A percentile compares a stretch with the other conserved stretches of the same genome.
Evolutionary conservation across 2,797 vertebrate genomes (phyloP).

Genomic region (Tamandua tetradactyla): DNA sequence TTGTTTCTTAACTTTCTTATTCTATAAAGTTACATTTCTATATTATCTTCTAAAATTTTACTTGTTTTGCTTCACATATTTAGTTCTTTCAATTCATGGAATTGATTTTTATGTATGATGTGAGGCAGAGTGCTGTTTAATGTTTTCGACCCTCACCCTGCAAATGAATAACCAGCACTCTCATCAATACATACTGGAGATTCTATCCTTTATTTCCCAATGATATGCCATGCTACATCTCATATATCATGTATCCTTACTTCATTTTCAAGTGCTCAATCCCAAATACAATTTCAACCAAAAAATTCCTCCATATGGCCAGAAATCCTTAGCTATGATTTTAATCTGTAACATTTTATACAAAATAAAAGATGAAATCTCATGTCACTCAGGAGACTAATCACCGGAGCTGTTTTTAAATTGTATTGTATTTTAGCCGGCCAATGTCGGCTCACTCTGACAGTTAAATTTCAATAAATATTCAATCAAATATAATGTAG

Average conservation of each 20-base stretch:
- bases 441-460: neutral
- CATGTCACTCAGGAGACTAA: neutral
- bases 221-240: neutral
- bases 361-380: neutral
- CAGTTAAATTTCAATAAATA: slow-evolving; percentile 64
- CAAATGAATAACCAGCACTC: neutral
- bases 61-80: neutral
- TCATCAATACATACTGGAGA: neutral
- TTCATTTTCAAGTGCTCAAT: neutral
- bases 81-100: neutral
- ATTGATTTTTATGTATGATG: neutral
- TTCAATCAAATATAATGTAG: slow-evolving; percentile 59
- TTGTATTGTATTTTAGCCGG: slow-evolving; percentile 31
- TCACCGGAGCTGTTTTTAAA: slow-evolving; percentile 30
- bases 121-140: neutral
- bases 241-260: neutral
- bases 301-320: neutral
- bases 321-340: neutral
- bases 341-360: slow-evolving; percentile 12
- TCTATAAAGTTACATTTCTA: neutral
- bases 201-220: neutral
- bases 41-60: neutral
- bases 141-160: neutral
- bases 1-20: neutral
- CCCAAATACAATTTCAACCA: neutral